Base-by-base conservation (phyloP, 2,888 invertebrate species). In the Embidobia sp. region DNA sequence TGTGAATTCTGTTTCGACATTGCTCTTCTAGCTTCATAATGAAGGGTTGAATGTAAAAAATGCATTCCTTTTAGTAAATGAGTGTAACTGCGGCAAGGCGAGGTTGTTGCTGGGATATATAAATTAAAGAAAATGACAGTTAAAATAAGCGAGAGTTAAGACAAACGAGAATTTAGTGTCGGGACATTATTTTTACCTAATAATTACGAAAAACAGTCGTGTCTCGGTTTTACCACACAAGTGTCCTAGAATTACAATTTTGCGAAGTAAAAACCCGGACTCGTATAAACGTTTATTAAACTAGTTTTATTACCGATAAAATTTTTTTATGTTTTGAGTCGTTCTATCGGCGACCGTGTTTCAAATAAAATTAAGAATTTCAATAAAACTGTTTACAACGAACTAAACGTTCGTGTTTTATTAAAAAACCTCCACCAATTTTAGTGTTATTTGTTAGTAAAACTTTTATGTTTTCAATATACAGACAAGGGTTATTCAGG, bases 71-170 rank as follows among this genome's bases (percentile, higher is more conserved):
- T 67, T 55, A 55, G 46, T 48, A 46, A 67, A 67, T 67, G 53
- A 67, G 37, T 35, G 37, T 46, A 48, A 67, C 15, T 46, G 26
- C 26, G 13, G 19, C 16, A 15, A 8, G 13, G 15, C 7, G 26
- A 16, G 16, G 26, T 42, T 48, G 51, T 42, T 26, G 49, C 49
- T 37, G 26, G 37, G 10, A 53, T 11, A 66, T 66, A 66, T 66
- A 66, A 66, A 66, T 66, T 66, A 42, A 53, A 53, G 66, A 53
- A 66, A 53, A 66, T 66, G 66, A 66, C 66, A 55, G 42, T 27
- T 10, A 46, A 66, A 66, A 66, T 66, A 66, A 44, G 66, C 35
- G 53, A 66, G 33, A 69, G 33, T 69, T 55, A 49, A 69, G 49
- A 49, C 40, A 40, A 59, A 59, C 31, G 57, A 48, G 57, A 37